These are phyloP conservation scores for Phalacrocorax brasilianus DNA, from an alignment of 2,113 vertebrate genomes.

Conservation along the genomic window DNA sequence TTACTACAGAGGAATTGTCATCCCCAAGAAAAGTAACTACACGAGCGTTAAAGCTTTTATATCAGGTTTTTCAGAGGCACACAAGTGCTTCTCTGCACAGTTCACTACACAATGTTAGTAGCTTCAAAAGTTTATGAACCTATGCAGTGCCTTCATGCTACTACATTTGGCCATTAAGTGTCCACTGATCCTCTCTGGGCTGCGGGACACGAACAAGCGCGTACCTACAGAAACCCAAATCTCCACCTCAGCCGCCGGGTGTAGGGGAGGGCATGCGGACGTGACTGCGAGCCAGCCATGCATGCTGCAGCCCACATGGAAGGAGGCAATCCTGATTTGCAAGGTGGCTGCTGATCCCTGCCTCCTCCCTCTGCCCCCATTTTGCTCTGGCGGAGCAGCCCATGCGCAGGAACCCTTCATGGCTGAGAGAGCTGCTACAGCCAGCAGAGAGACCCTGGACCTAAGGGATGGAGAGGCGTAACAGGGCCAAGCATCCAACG, in stretches of 20 bases:
- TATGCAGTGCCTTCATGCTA: not conserved
- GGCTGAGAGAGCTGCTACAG: not conserved
- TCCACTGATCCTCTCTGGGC: not conserved
- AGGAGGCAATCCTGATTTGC: not conserved
- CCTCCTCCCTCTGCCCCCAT: not conserved
- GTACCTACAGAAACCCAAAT: not conserved
- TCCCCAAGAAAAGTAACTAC: not conserved
- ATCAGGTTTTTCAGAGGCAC: not conserved
- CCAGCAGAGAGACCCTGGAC: not conserved
- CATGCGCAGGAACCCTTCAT: rapidly evolving
- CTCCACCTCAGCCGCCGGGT: not conserved
- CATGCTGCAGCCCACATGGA: not conserved
- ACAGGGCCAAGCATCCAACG: not conserved
- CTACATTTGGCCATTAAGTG: not conserved
- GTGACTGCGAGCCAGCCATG: rapidly evolving
- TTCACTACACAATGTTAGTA: not conserved
- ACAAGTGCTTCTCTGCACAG: not conserved
- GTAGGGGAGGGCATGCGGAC: not conserved
- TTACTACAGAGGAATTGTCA: not conserved
- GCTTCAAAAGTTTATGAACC: not conserved
- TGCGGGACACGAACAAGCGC: rapidly evolving
- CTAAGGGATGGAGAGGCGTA: not conserved
- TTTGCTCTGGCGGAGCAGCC: not conserved
- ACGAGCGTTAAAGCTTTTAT: not conserved
- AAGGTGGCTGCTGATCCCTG: not conserved